phyloP scores from a whole-genome alignment of 2,888 invertebrate species.

The Eristalinus sepulchralis region DNA sequence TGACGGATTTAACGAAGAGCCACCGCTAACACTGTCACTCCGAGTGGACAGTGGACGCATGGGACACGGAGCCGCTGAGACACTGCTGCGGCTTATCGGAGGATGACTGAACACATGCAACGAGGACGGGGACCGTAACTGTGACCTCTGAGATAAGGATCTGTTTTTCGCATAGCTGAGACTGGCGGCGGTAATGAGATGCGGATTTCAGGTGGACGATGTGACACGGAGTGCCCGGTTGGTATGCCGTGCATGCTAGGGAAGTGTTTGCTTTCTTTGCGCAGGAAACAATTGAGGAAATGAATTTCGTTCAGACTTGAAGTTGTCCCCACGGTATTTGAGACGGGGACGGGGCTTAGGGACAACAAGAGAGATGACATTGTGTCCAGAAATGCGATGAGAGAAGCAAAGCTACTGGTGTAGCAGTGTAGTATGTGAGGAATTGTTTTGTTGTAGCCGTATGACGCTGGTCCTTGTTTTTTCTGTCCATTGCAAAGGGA shows the following conservation, averaged over 20 bases:
- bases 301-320: background rate
- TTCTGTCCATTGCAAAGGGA: too few relatives aligned
- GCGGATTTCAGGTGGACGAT: slow-evolving; percentile 5
- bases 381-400: too few relatives aligned
- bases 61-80: slow-evolving; percentile 27
- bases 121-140: slow-evolving; percentile 52
- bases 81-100: slow-evolving; percentile 13
- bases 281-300: background rate
- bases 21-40: slow-evolving; percentile 55
- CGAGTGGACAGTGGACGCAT: slow-evolving; percentile 48
- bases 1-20: slow-evolving; percentile 66
- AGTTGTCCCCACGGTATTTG: background rate
- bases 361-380: background rate
- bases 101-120: slow-evolving; percentile 65
- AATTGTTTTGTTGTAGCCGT: too few relatives aligned
- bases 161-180: background rate
- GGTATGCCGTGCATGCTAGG: background rate
- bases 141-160: slow-evolving; percentile 61
- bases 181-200: background rate
- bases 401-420: too few relatives aligned
- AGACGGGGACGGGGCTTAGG: background rate
- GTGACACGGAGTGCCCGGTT: background rate
- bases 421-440: too few relatives aligned
- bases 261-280: background rate
- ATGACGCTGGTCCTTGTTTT: too few relatives aligned